Evolutionary conservation across 1,140 invertebrate genomes (phyloP), one percentile per base, ranked within the genome.

Genomic region (Grapholita molesta): DNA sequence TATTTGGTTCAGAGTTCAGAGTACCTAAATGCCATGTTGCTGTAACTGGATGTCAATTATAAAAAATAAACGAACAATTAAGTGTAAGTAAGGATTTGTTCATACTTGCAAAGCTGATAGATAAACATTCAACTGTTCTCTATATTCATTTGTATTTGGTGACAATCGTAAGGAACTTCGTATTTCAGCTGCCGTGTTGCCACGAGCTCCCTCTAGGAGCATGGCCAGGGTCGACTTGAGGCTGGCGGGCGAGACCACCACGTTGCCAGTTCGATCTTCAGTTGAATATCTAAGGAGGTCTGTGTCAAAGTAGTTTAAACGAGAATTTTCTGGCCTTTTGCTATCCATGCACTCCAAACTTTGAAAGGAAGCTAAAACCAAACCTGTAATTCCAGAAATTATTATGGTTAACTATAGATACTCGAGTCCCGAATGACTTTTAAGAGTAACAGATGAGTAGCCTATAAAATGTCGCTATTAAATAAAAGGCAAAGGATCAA

Each of bases 191-290:
- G 92, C 93, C 8, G 94, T 94, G 1, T 82, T 76, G 9, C 94
- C 94, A 23, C 74, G 76, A 0, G 95, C 93, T 24, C 93, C 95
- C 82, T 95, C 95, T 30, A 94, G 83, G 21, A 95, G 75, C 93
- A 95, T 94, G 2, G 93, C 93, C 38, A 96, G 78, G 1, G 93
- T 93, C 0, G 93, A 89, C 83, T 95, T 95, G 23, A 96, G 92
- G 82, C 95, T 96, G 23, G 93, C 92, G 5, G 96, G 95, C 8
- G 95, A 95, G 5, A 95, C 77, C 74, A 96, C 92, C 15, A 95
- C 83, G 83, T 96, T 96, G 15, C 93, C 93, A 15, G 12, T 57
- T n/a, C 74, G 79, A 12, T 83, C 79, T 68, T 90, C 85, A 12
- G 84, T 82, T 0, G 80, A 72, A 65, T 82, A 83, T n/a, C 78